Evolutionary conservation across 1,140 invertebrate genomes (phyloP).

Genomic region (Drosophila kurseongensis): DNA sequence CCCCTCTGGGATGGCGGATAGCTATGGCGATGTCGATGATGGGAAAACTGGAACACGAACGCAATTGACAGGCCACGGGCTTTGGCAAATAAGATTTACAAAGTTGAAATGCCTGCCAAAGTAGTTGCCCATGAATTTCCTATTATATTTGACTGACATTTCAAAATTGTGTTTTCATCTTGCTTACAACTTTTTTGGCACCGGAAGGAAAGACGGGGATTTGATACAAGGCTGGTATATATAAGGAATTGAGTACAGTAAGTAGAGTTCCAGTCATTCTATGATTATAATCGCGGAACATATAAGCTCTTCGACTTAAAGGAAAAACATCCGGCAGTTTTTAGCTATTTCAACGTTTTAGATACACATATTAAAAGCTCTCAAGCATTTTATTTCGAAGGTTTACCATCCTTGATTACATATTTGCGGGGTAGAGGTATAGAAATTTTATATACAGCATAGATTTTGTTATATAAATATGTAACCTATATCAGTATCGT

Average conservation of each 20-base stretch:
- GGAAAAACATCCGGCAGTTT: background rate
- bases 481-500: too few species aligned
- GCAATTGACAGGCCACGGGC: slow-evolving; percentile 49
- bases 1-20: slow-evolving; percentile 3
- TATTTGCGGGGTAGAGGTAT: too few species aligned
- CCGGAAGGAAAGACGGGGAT: background rate
- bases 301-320: background rate
- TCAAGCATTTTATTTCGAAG: too few species aligned
- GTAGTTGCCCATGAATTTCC: slow-evolving; percentile 57
- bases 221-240: background rate
- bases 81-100: slow-evolving; percentile 59
- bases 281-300: too few species aligned
- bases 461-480: too few species aligned
- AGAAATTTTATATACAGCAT: too few species aligned
- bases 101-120: slow-evolving; percentile 25
- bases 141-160: slow-evolving; percentile 56
- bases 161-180: slow-evolving; percentile 44
- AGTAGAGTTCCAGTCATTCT: too few species aligned
- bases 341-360: too few species aligned
- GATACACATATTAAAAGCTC: too few species aligned
- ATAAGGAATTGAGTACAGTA: too few species aligned
- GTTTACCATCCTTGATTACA: too few species aligned
- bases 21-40: slow-evolving; percentile 33
- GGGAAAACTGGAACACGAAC: slow-evolving; percentile 26
- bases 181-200: slow-evolving; percentile 16